phyloP scores from a whole-genome alignment of 2,113 vertebrate genomes.

The Pachyramphus minor region DNA sequence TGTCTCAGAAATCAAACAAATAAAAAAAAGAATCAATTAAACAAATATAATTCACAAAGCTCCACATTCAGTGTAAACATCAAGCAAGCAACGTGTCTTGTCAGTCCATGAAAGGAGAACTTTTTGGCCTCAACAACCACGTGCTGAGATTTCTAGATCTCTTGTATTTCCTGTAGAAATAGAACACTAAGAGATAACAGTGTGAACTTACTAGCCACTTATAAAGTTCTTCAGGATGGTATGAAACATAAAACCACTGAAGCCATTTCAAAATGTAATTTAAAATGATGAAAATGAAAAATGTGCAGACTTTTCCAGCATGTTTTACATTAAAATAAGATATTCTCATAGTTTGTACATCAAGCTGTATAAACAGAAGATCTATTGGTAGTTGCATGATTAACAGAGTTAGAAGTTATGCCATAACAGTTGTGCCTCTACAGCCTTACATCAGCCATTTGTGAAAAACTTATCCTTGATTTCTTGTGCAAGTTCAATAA shows the following conservation, averaged over 20 bases:
- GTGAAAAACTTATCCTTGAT: background rate
- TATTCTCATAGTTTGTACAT: background rate
- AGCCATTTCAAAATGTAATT: background rate
- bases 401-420: background rate
- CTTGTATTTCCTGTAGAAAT: conserved; percentile 26
- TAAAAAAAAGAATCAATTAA: background rate
- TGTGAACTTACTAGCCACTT: background rate
- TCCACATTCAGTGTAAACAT: conserved; percentile 13
- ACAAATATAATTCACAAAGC: background rate
- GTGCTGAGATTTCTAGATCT: conserved; percentile 37
- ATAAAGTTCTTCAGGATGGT: background rate
- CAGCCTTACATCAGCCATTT: background rate
- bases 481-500: background rate
- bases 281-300: conserved; percentile 12
- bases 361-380: background rate
- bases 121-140: conserved; percentile 11
- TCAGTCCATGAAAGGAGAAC: conserved; percentile 37
- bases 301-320: background rate
- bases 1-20: background rate
- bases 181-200: conserved; percentile 5
- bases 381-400: background rate
- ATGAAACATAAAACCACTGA: background rate
- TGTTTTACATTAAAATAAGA: background rate
- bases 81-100: background rate
- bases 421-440: background rate